Evolutionary conservation across 2,797 vertebrate genomes (phyloP), one percentile per base, ranked within the genome.

Genomic region (Ptychadena robeensis): DNA sequence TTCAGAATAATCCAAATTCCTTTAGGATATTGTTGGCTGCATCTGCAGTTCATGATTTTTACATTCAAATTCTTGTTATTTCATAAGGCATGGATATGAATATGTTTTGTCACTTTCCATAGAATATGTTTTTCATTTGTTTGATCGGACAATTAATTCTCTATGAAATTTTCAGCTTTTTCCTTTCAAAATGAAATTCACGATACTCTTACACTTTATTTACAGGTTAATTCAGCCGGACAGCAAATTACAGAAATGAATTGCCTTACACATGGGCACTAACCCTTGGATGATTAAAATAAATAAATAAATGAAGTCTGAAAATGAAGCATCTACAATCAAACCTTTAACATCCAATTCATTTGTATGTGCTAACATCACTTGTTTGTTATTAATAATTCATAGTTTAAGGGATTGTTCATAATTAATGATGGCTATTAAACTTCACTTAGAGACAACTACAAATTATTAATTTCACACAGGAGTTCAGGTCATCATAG

Each of bases 381-480:
- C 75, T 79, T 79, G 48, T 73, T 79, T 83, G 63, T 38, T 70
- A 83, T 83, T 73, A 79, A 83, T 83, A 83, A 59, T 83, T 83
- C 59, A 79, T 53, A 79, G 38, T 67, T 83, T 38, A 79, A 73
- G 82, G 57, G 67, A 67, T 78, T 79, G 82, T 83, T 83, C 70
- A 83, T 66, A 83, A 72, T 83, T 79, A 83, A 83, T 83, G 82
- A 83, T 48, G 27, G 63, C 44, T 57, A 83, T 83, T 83, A 83
- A 83, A 69, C 75, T 83, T 83, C 75, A 67, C 61, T 83, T 83
- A 83, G 79, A 83, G 59, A 73, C 76, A 83, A 79, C 75, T 35
- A 37, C 75, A 79, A 83, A 79, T 83, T 64, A 83, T 71, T 67
- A 64, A 73, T 73, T 78, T 79, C n/a, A 77, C 66, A 68, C 67